phyloP scores from a whole-genome alignment of 2,888 invertebrate species.

The Bruchidius siliquastri region DNA sequence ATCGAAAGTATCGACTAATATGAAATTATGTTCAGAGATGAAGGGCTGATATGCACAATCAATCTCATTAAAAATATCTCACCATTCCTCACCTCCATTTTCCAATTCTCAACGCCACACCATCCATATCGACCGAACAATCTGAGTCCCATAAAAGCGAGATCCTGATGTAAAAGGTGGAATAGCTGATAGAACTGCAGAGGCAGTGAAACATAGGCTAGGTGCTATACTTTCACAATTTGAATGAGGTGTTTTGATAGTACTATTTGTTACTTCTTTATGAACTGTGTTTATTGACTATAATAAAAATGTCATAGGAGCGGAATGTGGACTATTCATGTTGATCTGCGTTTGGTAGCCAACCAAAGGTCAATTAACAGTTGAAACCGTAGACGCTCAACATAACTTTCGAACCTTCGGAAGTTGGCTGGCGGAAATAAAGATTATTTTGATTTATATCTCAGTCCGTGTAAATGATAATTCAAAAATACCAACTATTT shows the following conservation, averaged over 20 bases:
- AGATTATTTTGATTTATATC: too few species aligned
- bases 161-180: not conserved
- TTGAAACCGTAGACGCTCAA: too few species aligned
- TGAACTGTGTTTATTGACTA: too few species aligned
- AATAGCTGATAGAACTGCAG: not conserved
- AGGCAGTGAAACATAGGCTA: not conserved
- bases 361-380: too few species aligned
- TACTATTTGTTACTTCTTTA: not conserved
- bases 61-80: not conserved
- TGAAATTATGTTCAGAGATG: not conserved
- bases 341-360: too few species aligned
- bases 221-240: not conserved
- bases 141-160: not conserved
- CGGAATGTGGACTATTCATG: too few species aligned
- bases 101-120: not conserved
- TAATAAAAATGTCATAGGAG: too few species aligned
- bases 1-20: not conserved
- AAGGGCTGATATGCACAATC: not conserved
- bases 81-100: not conserved
- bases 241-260: not conserved
- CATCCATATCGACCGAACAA: not conserved
- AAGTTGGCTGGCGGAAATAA: too few species aligned
- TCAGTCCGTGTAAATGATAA: too few species aligned
- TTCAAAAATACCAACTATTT: too few species aligned
- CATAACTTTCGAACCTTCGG: too few species aligned